These are phyloP conservation scores for Baccha elongata DNA, from an alignment of 2,888 invertebrate species.

Conservation along the genomic window DNA sequence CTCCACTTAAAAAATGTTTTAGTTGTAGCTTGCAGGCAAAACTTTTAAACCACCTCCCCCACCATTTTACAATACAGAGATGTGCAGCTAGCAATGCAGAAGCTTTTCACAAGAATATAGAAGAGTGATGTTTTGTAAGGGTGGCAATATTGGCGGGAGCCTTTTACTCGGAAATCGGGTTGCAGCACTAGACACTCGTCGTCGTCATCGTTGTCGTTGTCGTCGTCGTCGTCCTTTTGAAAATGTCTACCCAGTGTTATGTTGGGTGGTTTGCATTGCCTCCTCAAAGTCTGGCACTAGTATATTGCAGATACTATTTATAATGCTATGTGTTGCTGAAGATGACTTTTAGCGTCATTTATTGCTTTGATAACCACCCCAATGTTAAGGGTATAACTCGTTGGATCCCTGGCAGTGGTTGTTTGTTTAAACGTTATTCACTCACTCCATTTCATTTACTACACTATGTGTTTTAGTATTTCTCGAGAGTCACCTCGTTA, in stretches of 20 bases:
- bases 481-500: slow-evolving; percentile 57
- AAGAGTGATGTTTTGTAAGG: slow-evolving; percentile 4
- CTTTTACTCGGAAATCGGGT: slow-evolving; percentile 23
- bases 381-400: slow-evolving; percentile 20
- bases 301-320: slow-evolving; percentile 52
- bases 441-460: not conserved
- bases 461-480: not conserved
- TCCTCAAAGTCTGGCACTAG: slow-evolving; percentile 52
- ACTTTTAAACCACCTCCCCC: slow-evolving; percentile 41
- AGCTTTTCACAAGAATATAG: slow-evolving; percentile 31
- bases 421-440: slow-evolving; percentile 58
- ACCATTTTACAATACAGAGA: slow-evolving; percentile 49
- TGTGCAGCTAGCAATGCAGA: slow-evolving; percentile 59
- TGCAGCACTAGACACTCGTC: slow-evolving; percentile 52
- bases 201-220: slow-evolving; percentile 2
- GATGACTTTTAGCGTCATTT: slow-evolving; percentile 70
- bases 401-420: slow-evolving; percentile 34
- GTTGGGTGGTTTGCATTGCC: slow-evolving; percentile 43
- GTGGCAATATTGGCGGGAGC: slow-evolving; percentile 51
- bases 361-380: slow-evolving; percentile 55
- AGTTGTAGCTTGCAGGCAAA: slow-evolving; percentile 60
- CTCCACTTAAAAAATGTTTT: slow-evolving; percentile 21
- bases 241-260: slow-evolving; percentile 27
- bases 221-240: slow-evolving; percentile 11
- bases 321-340: slow-evolving; percentile 51